These are phyloP conservation scores for Morone saxatilis DNA, from an alignment of 2,113 vertebrate species.

Conservation along the genomic window DNA sequence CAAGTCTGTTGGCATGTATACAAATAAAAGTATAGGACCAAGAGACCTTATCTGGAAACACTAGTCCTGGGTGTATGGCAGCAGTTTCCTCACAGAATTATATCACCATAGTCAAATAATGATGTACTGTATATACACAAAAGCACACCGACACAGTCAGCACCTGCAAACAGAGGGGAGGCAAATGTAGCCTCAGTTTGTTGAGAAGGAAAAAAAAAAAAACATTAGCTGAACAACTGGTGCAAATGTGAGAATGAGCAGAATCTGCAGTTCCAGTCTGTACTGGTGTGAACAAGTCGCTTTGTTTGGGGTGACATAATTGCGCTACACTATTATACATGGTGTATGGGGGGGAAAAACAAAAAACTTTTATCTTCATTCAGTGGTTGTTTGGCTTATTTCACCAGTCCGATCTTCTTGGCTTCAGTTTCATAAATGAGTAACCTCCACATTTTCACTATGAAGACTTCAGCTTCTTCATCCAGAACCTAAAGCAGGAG, in stretches of 20 bases:
- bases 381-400: conserved; percentile 83
- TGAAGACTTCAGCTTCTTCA: conserved; percentile 99
- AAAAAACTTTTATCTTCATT: conserved; percentile 40
- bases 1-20: conserved; percentile 21
- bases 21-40: conserved; percentile 1
- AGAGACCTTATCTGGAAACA: conserved; percentile 11
- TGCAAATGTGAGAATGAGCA: conserved; percentile 31
- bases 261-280: conserved; percentile 41
- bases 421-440: conserved; percentile 99
- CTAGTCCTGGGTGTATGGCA: conserved; percentile 21
- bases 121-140: conserved; percentile 55
- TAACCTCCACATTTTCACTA: conserved; percentile 99
- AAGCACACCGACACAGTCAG: conserved; percentile 52
- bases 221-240: conserved; percentile 22
- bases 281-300: conserved; percentile 19
- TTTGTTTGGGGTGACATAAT: conserved; percentile 40
- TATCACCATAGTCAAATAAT: conserved; percentile 36
- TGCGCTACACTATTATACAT: conserved; percentile 61
- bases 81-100: conserved; percentile 19
- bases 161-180: conserved; percentile 45
- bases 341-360: conserved; percentile 4
- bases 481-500: conserved; percentile 90
- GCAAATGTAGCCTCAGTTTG: conserved; percentile 46
- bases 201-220: background rate
- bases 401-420: conserved; percentile 99